Conservation (phyloP, 2,113 vertebrate species). For the Sceloporus undulatus region DNA sequence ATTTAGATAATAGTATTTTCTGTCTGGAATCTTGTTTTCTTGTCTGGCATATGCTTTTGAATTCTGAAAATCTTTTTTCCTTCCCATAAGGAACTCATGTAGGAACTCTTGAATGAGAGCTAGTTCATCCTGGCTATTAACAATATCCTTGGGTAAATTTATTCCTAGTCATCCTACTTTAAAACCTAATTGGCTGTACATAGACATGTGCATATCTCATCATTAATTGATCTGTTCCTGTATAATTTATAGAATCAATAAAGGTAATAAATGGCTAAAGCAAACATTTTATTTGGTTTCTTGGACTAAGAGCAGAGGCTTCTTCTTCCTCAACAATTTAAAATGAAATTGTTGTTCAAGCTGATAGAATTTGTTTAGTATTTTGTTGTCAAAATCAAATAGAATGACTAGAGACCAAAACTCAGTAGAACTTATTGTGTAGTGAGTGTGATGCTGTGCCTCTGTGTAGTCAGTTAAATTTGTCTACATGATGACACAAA, state of each 20-base stretch:
- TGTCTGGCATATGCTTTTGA: background rate
- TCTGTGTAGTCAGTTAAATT: background rate
- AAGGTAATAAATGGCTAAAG: background rate
- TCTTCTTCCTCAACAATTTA: too few species aligned
- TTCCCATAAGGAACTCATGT: accelerated
- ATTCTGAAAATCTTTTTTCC: background rate
- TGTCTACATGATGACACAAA: background rate
- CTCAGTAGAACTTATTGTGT: background rate
- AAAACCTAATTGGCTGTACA: background rate
- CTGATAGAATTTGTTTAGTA: background rate
- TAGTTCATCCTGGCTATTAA: background rate
- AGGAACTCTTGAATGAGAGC: background rate
- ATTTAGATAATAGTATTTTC: background rate
- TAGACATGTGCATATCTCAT: background rate
- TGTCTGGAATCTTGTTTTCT: background rate
- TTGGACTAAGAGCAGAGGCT: background rate
- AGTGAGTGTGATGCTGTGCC: background rate
- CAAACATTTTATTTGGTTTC: background rate
- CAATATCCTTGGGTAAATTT: background rate
- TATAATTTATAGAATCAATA: background rate
- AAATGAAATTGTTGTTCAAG: too few species aligned
- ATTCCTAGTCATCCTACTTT: background rate
- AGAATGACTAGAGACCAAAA: background rate
- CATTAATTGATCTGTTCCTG: background rate
- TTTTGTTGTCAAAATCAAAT: background rate